A percentile compares a stretch with the other conserved stretches of the same genome.
phyloP scores from a whole-genome alignment of 2,888 invertebrate genomes.

The Ophraella communa region DNA sequence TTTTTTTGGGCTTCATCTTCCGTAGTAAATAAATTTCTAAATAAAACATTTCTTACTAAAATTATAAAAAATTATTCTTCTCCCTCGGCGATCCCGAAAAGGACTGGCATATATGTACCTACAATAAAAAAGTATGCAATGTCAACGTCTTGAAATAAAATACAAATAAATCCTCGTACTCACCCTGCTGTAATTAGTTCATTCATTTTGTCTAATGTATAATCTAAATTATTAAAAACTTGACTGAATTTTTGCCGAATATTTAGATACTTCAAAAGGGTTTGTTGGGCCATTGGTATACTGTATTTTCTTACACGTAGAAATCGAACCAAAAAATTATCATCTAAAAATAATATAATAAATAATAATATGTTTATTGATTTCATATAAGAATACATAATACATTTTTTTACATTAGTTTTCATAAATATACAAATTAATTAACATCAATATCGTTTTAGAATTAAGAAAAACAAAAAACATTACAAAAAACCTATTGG shows the following conservation, averaged over 20 bases:
- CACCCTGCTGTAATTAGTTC: constrained; percentile 74
- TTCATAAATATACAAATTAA: no score
- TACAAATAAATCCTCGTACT: constrained; percentile 37
- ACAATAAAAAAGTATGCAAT: constrained; percentile 14
- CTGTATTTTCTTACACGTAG: constrained; percentile 80
- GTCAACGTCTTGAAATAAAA: not conserved
- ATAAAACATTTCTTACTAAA: constrained; percentile 36
- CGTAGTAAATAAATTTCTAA: no score
- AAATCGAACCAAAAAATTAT: constrained; percentile 76
- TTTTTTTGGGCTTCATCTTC: no score
- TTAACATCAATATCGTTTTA: no score
- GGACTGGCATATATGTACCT: constrained; percentile 80
- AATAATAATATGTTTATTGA: no score
- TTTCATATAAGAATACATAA: no score
- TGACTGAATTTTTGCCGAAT: constrained; percentile 73
- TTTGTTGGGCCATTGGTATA: constrained; percentile 79
- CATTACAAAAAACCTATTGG: no score
- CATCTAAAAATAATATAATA: constrained; percentile 63
- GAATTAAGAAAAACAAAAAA: no score
- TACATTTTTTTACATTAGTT: no score
- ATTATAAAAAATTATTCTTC: constrained; percentile 71
- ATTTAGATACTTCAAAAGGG: constrained; percentile 78
- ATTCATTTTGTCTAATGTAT: constrained; percentile 66
- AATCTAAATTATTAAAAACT: constrained; percentile 70
- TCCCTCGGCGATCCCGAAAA: constrained; percentile 73